Evolutionary conservation across 2,797 vertebrate species (phyloP).

Genomic region (Myiothlypis chrysogaster): DNA sequence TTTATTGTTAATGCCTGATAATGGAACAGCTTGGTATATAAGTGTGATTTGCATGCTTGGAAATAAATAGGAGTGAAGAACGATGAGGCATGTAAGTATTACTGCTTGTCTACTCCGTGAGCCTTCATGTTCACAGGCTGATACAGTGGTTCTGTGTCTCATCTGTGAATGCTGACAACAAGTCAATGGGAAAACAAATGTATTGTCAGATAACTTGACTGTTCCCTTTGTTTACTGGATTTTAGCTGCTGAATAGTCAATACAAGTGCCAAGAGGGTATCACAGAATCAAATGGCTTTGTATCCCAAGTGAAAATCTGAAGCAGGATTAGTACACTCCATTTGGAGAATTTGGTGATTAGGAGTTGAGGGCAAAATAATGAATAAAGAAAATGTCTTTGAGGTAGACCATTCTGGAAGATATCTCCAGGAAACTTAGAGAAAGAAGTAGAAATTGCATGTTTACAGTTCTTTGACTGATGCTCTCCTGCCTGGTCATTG

Average conservation of each 20-base stretch:
- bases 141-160: not conserved
- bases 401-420: not conserved
- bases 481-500: not conserved
- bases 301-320: not conserved
- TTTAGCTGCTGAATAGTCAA: conserved; percentile 17
- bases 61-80: not conserved
- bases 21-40: not conserved
- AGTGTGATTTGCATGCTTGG: not conserved
- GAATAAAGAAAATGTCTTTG: not conserved
- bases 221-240: conserved; percentile 23
- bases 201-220: conserved; percentile 5
- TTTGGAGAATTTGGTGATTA: not conserved
- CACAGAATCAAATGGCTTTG: not conserved
- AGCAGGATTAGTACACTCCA: not conserved
- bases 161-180: not conserved
- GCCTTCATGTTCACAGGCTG: not conserved
- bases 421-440: not conserved
- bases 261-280: not conserved
- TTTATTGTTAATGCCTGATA: not conserved
- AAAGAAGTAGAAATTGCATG: not conserved
- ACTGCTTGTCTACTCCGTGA: not conserved
- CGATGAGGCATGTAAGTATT: not conserved
- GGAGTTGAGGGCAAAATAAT: not conserved
- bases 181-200: conserved; percentile 19
- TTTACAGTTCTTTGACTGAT: not conserved